Base-by-base conservation (phyloP, 2,113 vertebrate species). In the Grallaria varia region DNA sequence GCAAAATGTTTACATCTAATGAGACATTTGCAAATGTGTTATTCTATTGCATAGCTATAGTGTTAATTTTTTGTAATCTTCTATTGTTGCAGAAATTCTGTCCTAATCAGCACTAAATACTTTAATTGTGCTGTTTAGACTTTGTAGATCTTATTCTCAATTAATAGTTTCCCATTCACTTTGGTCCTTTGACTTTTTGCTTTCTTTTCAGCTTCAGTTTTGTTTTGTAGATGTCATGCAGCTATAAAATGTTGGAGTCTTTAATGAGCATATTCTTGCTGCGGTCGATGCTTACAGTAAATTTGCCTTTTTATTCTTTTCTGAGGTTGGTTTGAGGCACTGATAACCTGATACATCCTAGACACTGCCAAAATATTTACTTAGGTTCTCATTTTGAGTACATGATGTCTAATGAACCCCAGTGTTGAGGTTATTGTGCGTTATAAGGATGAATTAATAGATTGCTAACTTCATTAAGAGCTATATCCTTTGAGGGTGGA, bases 161-260 rank as follows among this genome's bases (percentile, higher is more conserved):
- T 80, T 85, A 80, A 52, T 56, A 59, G 35, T 75, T 95, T 81
- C 25, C 45, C 71, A 77, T 92, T 77, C 85, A 69, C 60, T 87
- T 96, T 89, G n/a, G 35, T 90, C 68, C 52, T 93, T 81, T 92
- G 79, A 87, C 67, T 85, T 97, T 95, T 84, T 77, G 25, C 52
- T 37, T 84, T 85, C 84, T 91, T 72, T 92, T 82, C 76, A 50
- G 21, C 44, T 94, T 79, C 59, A 52, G 33, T 85, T 84, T 58
- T 69, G 35, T 76, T 84, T 75, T 85, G 35, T 42, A 89, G 68
- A 49, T 39, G 24, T 4, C 84, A 85, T 49, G 56, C 23, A 42
- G 16, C 22, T 74, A 77, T 80, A 89, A 96, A 76, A 76, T 39
- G 12, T 81, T 58, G 45, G 9, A 86, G 73, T 66, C 27, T 68